These are phyloP conservation scores for Ceyx melanurus DNA, from an alignment of 2,113 vertebrate genomes.

Conservation along the genomic window DNA sequence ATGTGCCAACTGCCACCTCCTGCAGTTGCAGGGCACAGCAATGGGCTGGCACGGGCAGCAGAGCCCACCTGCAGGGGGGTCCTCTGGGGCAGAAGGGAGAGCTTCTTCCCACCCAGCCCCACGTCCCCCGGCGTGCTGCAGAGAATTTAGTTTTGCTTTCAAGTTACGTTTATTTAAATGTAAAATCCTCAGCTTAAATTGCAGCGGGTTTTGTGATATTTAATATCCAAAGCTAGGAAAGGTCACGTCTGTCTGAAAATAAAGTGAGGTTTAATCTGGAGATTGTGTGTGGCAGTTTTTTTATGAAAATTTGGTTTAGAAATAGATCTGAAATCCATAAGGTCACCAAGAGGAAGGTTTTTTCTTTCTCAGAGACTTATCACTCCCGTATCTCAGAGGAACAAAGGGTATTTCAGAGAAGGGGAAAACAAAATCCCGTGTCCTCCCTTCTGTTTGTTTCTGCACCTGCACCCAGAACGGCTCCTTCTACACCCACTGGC, in stretches of 20 bases:
- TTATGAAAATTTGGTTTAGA: slow-evolving; percentile 58
- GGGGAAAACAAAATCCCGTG: not conserved
- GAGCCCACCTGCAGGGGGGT: not conserved
- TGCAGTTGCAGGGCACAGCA: not conserved
- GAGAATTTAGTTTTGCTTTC: not conserved
- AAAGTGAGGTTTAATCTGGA: slow-evolving; percentile 66
- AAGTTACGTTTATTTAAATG: slow-evolving; percentile 56
- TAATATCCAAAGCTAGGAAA: slow-evolving; percentile 72
- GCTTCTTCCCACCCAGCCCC: not conserved
- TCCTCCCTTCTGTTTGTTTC: not conserved
- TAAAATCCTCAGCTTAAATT: slow-evolving; percentile 64
- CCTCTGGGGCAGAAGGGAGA: fast-evolving
- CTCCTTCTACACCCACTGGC: fast-evolving
- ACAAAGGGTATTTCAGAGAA: not conserved
- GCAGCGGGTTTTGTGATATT: slow-evolving; percentile 68
- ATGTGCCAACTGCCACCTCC: fast-evolving
- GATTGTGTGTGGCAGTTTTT: slow-evolving; percentile 39
- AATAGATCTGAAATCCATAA: slow-evolving; percentile 67
- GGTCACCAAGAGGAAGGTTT: slow-evolving; percentile 40
- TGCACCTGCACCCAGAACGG: not conserved
- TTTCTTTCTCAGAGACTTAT: slow-evolving; percentile 40
- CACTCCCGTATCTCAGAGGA: not conserved
- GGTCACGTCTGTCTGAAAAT: slow-evolving; percentile 68
- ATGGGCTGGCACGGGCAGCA: not conserved
- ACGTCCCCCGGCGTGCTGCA: not conserved